phyloP scores from a whole-genome alignment of 2,797 vertebrate species.

The Peromyscus eremicus region DNA sequence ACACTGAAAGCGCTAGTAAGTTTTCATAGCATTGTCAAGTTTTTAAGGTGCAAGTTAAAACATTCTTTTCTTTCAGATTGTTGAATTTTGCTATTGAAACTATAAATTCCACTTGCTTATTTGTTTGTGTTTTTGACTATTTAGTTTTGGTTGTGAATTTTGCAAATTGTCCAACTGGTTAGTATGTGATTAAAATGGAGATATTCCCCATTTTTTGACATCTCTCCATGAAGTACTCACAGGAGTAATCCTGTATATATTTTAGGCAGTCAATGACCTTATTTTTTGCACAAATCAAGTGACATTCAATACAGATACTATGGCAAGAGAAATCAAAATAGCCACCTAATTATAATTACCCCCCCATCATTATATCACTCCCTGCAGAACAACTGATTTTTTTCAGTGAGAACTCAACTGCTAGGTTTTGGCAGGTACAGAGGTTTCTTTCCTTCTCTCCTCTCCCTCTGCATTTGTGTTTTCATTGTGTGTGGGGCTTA shows the following conservation, averaged over 20 bases:
- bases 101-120: conserved; percentile 69
- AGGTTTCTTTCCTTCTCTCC: conserved; percentile 78
- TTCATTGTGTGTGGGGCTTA: conserved; percentile 81
- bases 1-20: conserved; percentile 71
- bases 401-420: conserved; percentile 84
- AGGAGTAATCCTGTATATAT: conserved; percentile 79
- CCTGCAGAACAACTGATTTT: conserved; percentile 89
- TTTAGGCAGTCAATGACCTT: conserved; percentile 85
- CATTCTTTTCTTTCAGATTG: conserved; percentile 18
- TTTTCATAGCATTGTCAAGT: conserved; percentile 57
- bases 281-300: conserved; percentile 89
- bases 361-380: conserved; percentile 87
- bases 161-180: conserved; percentile 63
- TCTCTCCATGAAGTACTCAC: conserved; percentile 73
- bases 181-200: conserved; percentile 67
- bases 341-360: conserved; percentile 90
- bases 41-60: conserved; percentile 73
- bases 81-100: conserved; percentile 54
- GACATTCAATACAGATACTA: conserved; percentile 90
- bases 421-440: conserved; percentile 85
- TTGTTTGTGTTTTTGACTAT: conserved; percentile 61
- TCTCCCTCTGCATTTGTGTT: conserved; percentile 72
- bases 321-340: conserved; percentile 89
- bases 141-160: conserved; percentile 78
- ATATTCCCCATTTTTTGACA: conserved; percentile 76